These are phyloP conservation scores for Tylochromis polylepis DNA, from an alignment of 2,113 vertebrate genomes.

Conservation along the genomic window DNA sequence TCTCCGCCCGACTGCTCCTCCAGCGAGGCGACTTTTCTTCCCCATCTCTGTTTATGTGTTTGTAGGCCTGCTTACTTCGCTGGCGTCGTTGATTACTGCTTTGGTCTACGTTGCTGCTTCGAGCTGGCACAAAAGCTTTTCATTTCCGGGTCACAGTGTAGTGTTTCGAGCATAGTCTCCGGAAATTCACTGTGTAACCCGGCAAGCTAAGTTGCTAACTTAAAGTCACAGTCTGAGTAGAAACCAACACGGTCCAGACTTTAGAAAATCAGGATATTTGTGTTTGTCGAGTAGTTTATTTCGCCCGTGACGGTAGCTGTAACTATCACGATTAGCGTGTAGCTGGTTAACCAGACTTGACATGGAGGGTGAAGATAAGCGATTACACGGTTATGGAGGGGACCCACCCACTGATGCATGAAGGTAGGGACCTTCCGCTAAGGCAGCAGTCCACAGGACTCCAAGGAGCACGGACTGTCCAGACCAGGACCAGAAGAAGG, in stretches of 20 bases:
- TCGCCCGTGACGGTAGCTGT: neutral
- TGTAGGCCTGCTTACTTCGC: neutral
- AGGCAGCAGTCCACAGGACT: neutral
- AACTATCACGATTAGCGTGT: neutral
- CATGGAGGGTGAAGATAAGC: conserved; percentile 19
- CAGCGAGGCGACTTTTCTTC: conserved; percentile 82
- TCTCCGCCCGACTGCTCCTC: conserved; percentile 80
- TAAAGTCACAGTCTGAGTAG: neutral
- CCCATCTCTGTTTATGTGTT: conserved; percentile 55
- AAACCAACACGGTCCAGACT: no score
- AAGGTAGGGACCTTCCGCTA: neutral
- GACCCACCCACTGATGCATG: conserved; percentile 42
- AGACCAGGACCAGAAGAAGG: neutral
- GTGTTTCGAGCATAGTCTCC: neutral
- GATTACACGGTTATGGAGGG: conserved; percentile 1
- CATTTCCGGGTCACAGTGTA: conserved; percentile 33
- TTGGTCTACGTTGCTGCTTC: neutral
- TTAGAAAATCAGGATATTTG: fast-evolving
- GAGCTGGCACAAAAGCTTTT: neutral
- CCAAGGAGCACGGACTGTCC: neutral
- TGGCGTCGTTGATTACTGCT: neutral
- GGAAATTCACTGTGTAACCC: neutral
- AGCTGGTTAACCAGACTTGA: neutral
- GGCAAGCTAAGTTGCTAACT: neutral
- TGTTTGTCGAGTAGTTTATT: neutral